Evolutionary conservation across 2,113 vertebrate genomes (phyloP), one percentile per base, ranked within the genome.

Genomic region (Carettochelys insculpta): DNA sequence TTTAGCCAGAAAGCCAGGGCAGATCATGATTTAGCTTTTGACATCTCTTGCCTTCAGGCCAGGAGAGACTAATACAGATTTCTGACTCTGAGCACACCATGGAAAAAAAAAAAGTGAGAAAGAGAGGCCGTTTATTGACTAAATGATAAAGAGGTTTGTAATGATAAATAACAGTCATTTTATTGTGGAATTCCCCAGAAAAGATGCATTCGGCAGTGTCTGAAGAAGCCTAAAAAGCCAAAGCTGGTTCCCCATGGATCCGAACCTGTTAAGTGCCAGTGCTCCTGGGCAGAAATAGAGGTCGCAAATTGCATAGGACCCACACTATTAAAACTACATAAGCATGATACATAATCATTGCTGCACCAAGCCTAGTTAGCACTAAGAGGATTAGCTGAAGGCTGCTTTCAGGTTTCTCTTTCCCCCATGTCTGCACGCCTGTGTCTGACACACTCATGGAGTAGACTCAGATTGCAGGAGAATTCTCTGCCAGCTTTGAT

Each of bases 91-190:
- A 99, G 98, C 99, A 98, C 97, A 97, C 98, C 97, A 98, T 97
- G 97, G 98, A 98, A 98, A 98, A 98, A 98, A 98, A 98, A 98
- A 97, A 97, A 98, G 98, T 94, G 97, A 90, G 98, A 98, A 98
- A 98, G 98, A 98, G 98, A 98, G 98, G 98, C 98, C 98, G 98
- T 99, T 99, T 99, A 99, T 99, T 99, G 99, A 99, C 99, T 99
- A 99, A 99, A 99, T 99, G 99, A 99, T 99, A 99, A 99, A 99
- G 99, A 99, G 99, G 98, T 98, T 99, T 99, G 99, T 99, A 99
- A 99, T 99, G 99, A 99, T 99, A 99, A 99, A 99, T 99, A 99
- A 99, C 99, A 99, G 99, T 99, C 99, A 99, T 99, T 99, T 99
- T 99, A 99, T 99, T 99, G 99, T 98, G 98, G 99, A 99, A 99